Evolutionary conservation across 1,140 invertebrate species (phyloP).

Genomic region (silkworm (Bombyx mori)): DNA sequence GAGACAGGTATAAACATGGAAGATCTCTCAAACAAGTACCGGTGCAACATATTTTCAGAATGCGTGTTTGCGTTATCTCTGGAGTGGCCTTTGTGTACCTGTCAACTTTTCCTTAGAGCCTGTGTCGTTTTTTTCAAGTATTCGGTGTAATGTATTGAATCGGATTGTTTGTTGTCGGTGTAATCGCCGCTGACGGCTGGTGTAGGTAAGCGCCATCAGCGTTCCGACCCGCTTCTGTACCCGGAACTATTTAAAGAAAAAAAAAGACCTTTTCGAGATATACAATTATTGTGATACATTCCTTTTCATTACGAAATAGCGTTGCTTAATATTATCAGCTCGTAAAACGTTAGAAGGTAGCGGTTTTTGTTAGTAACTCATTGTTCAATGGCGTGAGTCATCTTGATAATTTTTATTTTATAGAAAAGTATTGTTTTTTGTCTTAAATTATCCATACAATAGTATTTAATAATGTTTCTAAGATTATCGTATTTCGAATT

Average conservation of each 20-base stretch:
- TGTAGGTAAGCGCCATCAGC: slow-evolving; percentile 44
- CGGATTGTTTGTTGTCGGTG: slow-evolving; percentile 44
- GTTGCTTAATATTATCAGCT: slow-evolving; percentile 31
- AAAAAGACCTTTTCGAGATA: slow-evolving; percentile 10
- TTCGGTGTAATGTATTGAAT: slow-evolving; percentile 30
- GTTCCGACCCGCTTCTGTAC: slow-evolving; percentile 33
- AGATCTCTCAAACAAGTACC: slow-evolving; percentile 32
- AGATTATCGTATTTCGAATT: too few species aligned
- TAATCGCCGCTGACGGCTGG: slow-evolving; percentile 30
- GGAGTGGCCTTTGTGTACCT: slow-evolving; percentile 32
- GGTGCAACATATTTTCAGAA: slow-evolving; percentile 36
- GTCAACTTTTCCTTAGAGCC: slow-evolving; percentile 47
- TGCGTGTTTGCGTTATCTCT: slow-evolving; percentile 35
- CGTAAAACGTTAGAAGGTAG: slow-evolving; percentile 37
- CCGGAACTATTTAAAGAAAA: slow-evolving; percentile 22
- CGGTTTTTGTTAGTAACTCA: slow-evolving; percentile 38
- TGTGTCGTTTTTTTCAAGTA: slow-evolving; percentile 31
- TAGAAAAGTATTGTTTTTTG: too few species aligned
- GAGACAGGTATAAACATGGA: too few species aligned
- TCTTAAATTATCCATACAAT: too few species aligned
- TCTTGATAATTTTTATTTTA: too few species aligned
- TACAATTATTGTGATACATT: slow-evolving; percentile 8
- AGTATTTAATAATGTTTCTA: too few species aligned
- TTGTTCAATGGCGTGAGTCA: background rate
- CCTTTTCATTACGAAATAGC: slow-evolving; percentile 1